Evolutionary conservation across 2,113 vertebrate genomes (phyloP).

Genomic region (Poicephalus gulielmi): DNA sequence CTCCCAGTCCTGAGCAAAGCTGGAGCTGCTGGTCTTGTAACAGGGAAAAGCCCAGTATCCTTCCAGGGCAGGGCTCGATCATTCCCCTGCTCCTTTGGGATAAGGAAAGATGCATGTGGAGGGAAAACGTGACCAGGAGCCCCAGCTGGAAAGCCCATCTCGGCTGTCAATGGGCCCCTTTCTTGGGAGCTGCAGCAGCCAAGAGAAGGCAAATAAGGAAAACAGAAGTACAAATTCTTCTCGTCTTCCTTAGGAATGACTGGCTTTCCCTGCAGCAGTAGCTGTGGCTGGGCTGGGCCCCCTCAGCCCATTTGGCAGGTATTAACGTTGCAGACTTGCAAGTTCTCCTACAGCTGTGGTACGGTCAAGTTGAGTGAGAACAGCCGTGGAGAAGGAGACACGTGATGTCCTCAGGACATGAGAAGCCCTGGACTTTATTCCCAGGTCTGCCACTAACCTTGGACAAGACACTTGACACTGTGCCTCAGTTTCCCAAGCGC

Average conservation of each 20-base stretch:
- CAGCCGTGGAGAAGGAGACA: background rate
- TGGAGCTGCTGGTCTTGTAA: background rate
- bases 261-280: background rate
- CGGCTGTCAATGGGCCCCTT: background rate
- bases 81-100: background rate
- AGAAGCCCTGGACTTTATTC: background rate
- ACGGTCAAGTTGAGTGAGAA: background rate
- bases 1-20: background rate
- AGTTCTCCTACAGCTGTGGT: background rate
- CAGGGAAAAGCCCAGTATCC: background rate
- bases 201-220: slow-evolving; percentile 4
- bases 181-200: slow-evolving; percentile 4
- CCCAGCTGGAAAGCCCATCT: slow-evolving; percentile 19
- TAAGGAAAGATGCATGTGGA: rapidly evolving
- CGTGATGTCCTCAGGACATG: background rate
- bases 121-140: background rate
- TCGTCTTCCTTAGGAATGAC: background rate
- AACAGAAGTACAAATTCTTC: slow-evolving; percentile 21
- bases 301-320: background rate
- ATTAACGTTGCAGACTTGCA: background rate
- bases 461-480: background rate
- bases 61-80: background rate
- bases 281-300: background rate
- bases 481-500: slow-evolving; percentile 62
- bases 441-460: background rate